Percentiles rank a stretch among this genome's conserved stretches.
phyloP scores from a whole-genome alignment of 2,113 vertebrate species.

The Notiomystis cincta region DNA sequence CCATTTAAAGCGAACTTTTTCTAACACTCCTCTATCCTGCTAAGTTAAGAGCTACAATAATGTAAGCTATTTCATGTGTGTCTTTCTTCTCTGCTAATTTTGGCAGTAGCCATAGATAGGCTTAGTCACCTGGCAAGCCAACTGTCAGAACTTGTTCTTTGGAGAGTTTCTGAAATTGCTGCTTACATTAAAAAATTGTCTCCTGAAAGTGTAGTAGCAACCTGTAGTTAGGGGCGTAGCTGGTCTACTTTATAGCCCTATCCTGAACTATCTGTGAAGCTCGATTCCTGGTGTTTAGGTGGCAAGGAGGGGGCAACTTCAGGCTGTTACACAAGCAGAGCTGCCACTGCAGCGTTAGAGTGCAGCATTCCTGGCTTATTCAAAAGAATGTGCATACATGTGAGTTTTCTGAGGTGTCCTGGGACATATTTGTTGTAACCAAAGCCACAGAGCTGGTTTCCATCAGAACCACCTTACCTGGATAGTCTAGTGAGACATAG shows the following conservation, averaged over 20 bases:
- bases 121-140: neutral
- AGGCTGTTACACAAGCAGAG: neutral
- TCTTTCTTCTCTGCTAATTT: neutral
- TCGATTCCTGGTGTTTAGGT: neutral
- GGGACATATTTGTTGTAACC: neutral
- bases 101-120: neutral
- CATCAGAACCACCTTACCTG: neutral
- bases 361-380: neutral
- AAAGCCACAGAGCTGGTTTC: neutral
- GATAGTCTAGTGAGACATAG: neutral
- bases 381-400: neutral
- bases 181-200: neutral
- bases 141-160: neutral
- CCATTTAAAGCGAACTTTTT: neutral
- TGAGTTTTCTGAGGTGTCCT: neutral
- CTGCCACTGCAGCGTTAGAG: neutral
- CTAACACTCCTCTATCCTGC: neutral
- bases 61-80: neutral
- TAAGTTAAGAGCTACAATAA: neutral
- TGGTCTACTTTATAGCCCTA: neutral
- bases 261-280: neutral
- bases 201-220: neutral
- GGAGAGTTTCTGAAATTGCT: neutral
- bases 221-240: neutral
- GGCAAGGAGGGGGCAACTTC: neutral